Conservation (phyloP, 2,113 vertebrate genomes). For the Carettochelys insculpta region DNA sequence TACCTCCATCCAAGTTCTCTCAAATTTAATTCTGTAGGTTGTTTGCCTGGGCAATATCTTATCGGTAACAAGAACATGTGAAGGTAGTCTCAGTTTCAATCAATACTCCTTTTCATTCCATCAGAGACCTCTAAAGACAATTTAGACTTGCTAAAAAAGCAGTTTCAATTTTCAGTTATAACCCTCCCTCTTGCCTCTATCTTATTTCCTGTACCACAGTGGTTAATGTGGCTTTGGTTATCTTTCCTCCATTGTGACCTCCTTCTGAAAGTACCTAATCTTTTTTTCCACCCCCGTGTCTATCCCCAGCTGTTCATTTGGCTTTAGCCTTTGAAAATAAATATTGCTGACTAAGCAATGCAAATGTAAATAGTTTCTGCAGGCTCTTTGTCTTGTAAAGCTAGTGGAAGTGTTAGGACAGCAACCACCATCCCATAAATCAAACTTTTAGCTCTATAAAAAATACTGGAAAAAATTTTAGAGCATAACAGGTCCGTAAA, state of each 20-base stretch:
- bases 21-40: not conserved
- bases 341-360: not conserved
- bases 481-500: not conserved
- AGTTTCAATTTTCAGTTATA: not conserved
- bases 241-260: not conserved
- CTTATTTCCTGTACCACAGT: accelerated
- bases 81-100: not conserved
- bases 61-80: not conserved
- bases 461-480: not conserved
- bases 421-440: accelerated
- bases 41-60: not conserved
- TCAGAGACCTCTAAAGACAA: not conserved
- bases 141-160: not conserved
- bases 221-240: not conserved
- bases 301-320: not conserved
- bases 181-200: not conserved
- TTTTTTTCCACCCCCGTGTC: not conserved
- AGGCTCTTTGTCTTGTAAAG: not conserved
- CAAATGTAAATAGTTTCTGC: not conserved
- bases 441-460: not conserved
- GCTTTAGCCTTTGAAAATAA: not conserved
- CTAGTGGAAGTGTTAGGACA: not conserved
- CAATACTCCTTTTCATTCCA: not conserved
- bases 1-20: not conserved
- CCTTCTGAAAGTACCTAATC: not conserved